These are phyloP conservation scores for Archegozetes longisetosus DNA, from an alignment of 1,140 invertebrate species.

Conservation along the genomic window DNA sequence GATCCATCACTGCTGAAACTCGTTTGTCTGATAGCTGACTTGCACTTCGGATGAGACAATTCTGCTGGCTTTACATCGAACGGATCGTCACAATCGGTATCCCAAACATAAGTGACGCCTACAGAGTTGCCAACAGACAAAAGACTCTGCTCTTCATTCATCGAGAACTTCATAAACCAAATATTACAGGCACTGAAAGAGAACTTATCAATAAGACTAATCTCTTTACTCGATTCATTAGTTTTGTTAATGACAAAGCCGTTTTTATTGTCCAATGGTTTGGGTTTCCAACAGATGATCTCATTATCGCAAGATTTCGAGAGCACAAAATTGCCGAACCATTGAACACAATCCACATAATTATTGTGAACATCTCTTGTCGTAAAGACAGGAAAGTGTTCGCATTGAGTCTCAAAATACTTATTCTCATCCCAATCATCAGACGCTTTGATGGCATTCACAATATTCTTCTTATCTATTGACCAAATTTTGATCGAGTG, in stretches of 20 bases:
- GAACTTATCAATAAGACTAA: conserved; percentile 68
- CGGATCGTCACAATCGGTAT: conserved; percentile 68
- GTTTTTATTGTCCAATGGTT: conserved; percentile 83
- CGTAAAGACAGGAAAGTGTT: conserved; percentile 92
- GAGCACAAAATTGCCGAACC: conserved; percentile 87
- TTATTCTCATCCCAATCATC: conserved; percentile 59
- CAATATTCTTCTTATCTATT: conserved; percentile 62
- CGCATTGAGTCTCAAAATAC: conserved; percentile 69
- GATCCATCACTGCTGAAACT: conserved; percentile 71
- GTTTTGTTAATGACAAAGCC: conserved; percentile 73
- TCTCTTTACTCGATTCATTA: conserved; percentile 54
- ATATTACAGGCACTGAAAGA: conserved; percentile 93
- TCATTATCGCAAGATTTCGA: conserved; percentile 96
- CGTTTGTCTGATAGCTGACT: conserved; percentile 69
- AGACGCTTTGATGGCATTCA: conserved; percentile 67
- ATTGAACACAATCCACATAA: conserved; percentile 93
- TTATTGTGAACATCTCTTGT: conserved; percentile 93
- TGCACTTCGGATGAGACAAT: conserved; percentile 69
- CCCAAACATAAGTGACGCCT: conserved; percentile 84
- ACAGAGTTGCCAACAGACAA: conserved; percentile 81
- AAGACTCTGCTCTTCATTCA: conserved; percentile 74
- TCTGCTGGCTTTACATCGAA: conserved; percentile 36
- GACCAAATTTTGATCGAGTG: conserved; percentile 90
- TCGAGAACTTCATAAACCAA: conserved; percentile 90
- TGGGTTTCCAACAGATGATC: conserved; percentile 90